Evolutionary conservation across 2,113 vertebrate genomes (phyloP).

Genomic region (Rattus rattus): DNA sequence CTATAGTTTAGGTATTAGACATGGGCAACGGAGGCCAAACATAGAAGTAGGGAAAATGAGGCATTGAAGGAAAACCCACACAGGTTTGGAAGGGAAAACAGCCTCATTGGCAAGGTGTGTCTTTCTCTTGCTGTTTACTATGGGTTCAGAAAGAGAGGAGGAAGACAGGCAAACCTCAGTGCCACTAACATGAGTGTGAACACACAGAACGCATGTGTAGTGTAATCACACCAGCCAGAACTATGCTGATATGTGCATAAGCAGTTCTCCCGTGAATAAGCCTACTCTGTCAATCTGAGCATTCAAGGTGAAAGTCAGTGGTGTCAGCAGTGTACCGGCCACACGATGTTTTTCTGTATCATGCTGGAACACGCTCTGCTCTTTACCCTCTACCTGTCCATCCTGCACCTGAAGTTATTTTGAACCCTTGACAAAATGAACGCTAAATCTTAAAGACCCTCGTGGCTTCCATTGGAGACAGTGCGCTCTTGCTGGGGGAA

Average conservation of each 20-base stretch:
- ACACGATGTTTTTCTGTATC: neutral
- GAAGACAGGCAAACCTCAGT: conserved; percentile 35
- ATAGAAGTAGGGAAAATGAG: conserved; percentile 60
- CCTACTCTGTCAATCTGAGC: neutral
- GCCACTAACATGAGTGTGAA: conserved; percentile 29
- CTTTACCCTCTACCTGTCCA: neutral
- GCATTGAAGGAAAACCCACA: conserved; percentile 31
- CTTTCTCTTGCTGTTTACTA: conserved; percentile 54
- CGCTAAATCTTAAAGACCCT: neutral
- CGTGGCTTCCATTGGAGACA: neutral
- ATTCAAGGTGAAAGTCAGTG: conserved; percentile 47
- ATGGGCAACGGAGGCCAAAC: conserved; percentile 62
- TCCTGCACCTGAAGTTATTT: neutral
- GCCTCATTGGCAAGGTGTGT: neutral
- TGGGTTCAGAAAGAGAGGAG: conserved; percentile 51
- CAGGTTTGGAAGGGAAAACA: conserved; percentile 22
- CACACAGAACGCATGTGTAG: neutral
- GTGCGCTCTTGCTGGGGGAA: neutral
- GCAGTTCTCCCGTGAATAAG: conserved; percentile 49
- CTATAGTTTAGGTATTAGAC: conserved; percentile 63
- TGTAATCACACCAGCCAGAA: conserved; percentile 12
- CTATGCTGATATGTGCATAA: conserved; percentile 62
- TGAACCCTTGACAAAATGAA: conserved; percentile 14
- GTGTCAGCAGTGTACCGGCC: neutral
- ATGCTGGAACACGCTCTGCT: neutral